A percentile compares a stretch with the other conserved stretches of the same genome.
Conservation (phyloP, 2,797 vertebrate species). For the Bryconaethiops microstoma region DNA sequence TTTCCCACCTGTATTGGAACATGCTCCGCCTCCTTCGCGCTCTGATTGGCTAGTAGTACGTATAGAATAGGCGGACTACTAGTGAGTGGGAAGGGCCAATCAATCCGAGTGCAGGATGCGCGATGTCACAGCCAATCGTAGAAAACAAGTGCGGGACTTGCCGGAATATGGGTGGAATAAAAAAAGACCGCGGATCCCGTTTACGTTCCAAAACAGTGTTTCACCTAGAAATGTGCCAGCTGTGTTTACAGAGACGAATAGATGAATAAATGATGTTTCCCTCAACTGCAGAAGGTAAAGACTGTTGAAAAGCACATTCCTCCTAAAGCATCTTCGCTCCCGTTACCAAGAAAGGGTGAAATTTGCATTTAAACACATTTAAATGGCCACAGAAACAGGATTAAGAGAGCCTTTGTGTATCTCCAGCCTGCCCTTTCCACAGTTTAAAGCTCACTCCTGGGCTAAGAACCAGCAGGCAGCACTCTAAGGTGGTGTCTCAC, state of each 20-base stretch:
- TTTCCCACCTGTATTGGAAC: background rate
- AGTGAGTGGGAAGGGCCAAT: background rate
- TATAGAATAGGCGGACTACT: background rate
- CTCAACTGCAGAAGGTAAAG: conserved; percentile 54
- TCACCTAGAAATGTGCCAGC: background rate
- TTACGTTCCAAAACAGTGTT: conserved; percentile 10
- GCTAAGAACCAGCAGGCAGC: too few species aligned
- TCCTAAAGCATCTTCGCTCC: conserved; percentile 69
- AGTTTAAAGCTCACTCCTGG: too few species aligned
- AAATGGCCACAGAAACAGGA: conserved; percentile 1
- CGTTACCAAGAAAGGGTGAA: conserved; percentile 64
- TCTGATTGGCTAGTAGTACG: background rate
- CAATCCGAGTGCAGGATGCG: background rate
- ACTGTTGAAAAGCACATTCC: conserved; percentile 76
- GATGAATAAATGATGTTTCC: conserved; percentile 77
- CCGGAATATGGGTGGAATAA: background rate
- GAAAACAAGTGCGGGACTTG: background rate
- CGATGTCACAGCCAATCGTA: background rate
- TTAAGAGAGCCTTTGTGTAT: background rate
- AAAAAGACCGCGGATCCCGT: background rate
- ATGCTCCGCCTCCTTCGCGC: background rate
- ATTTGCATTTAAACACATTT: background rate
- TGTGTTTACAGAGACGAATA: conserved; percentile 18
- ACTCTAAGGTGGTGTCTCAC: too few species aligned
- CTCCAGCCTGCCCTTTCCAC: background rate